Evolutionary conservation across 2,113 vertebrate genomes (phyloP), one percentile per base, ranked within the genome.

Genomic region (Mormyrus lacerda): DNA sequence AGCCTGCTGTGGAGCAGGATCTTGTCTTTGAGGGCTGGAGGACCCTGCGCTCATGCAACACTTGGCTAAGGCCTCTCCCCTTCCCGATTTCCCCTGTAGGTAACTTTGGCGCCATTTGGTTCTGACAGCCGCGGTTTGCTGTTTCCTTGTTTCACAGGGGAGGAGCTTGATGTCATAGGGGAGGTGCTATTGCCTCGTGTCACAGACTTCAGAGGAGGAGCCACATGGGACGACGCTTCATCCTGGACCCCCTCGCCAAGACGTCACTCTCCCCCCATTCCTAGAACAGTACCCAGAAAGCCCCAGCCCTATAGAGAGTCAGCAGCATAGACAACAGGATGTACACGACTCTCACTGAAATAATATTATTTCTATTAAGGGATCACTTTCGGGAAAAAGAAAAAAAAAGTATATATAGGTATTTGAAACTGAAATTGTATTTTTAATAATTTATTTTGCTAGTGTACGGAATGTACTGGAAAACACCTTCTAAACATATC

Each of bases 271-370:
- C 44, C 65, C 58, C 44, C 44, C 13, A 35, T 9, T 4, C 65
- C n/a, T 24, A 19, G 3, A 45, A n/a, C 87, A 47, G 87, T 9
- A 44, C 42, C 42, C 42, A 27, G 44, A 27, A 88, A 73, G 19
- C 42, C 42, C 87, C 13, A n/a, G 9, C 55, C 39, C n/a, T n/a
- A 39, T 15, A 35, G 9, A 27, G 4, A 35, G 13, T 73, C 11
- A 89, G 55, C 91, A 90, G 85, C 91, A 50, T 55, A 90, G 91
- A 84, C 85, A 4, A 0, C 1, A 1, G 10, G 82, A 89, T 73
- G 31, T 47, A 3, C 31, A 13, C 0, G 5, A 11, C 19, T 53
- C 19, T 27, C n/a, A 45, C 45, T 48, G 42, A n/a, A n/a, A n/a
- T n/a, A n/a, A 27, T 48, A 31, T 15, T 44, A 11, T 39, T 27